Conservation (phyloP, 2,797 vertebrate species). For the Gila robusta region DNA sequence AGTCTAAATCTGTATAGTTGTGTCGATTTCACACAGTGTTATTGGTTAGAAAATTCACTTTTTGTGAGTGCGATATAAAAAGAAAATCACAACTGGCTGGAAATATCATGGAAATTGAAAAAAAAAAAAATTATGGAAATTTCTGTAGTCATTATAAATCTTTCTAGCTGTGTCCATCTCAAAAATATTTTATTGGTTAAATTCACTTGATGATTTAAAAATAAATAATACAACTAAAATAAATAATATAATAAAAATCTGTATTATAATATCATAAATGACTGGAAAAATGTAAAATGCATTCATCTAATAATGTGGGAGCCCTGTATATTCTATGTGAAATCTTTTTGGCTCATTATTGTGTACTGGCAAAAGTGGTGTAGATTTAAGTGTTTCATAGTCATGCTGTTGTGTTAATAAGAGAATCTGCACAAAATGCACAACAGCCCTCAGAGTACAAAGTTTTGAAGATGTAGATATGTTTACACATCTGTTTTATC, state of each 20-base stretch:
- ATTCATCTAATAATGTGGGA: constrained; percentile 5
- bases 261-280: background rate
- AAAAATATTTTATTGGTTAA: background rate
- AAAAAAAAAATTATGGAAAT: background rate
- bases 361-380: constrained; percentile 2
- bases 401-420: constrained; percentile 21
- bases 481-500: constrained; percentile 46
- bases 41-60: background rate
- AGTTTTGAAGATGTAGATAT: constrained; percentile 34
- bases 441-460: constrained; percentile 31
- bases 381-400: constrained; percentile 19
- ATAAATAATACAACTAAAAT: background rate
- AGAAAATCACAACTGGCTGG: background rate
- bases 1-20: background rate
- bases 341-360: constrained; percentile 13
- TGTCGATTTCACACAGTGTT: background rate
- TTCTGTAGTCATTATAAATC: background rate
- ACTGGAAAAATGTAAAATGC: background rate
- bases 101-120: background rate
- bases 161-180: background rate
- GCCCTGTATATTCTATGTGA: constrained; percentile 15
- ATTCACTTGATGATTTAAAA: background rate
- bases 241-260: background rate
- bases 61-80: background rate
- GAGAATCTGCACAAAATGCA: constrained; percentile 38